A percentile compares a stretch with the other conserved stretches of the same genome.
phyloP scores from a whole-genome alignment of 2,888 invertebrate genomes.

The Notocelia uddmanniana region DNA sequence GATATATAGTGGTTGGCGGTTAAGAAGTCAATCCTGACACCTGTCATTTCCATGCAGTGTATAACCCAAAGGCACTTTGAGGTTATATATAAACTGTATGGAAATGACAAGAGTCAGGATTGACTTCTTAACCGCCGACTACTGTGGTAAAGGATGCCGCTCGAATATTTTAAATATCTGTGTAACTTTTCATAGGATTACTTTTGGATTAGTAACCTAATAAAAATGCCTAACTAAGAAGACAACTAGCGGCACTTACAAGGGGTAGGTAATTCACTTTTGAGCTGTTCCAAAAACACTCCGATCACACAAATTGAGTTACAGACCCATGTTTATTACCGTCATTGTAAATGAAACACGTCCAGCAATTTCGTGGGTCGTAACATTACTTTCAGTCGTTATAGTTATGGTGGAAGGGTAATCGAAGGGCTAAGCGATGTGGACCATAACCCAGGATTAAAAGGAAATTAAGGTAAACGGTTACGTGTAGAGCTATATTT shows the following conservation, averaged over 20 bases:
- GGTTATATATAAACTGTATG: too few relatives aligned
- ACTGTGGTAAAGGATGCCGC: too few relatives aligned
- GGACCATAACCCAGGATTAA: conserved; percentile 16
- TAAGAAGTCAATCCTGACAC: too few relatives aligned
- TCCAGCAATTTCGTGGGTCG: conserved; percentile 14
- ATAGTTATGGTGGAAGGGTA: conserved; percentile 21
- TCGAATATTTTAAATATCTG: too few relatives aligned
- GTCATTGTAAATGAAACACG: conserved; percentile 29
- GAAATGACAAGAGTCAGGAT: too few relatives aligned
- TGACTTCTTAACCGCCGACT: too few relatives aligned
- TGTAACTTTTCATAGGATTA: too few relatives aligned
- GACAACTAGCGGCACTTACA: background rate
- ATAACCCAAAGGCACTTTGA: too few relatives aligned
- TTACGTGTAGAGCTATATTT: background rate
- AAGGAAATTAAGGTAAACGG: background rate
- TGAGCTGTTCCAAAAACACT: background rate
- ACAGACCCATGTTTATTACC: conserved; percentile 33
- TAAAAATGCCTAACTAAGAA: background rate
- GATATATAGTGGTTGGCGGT: too few relatives aligned
- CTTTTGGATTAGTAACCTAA: background rate
- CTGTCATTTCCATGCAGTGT: too few relatives aligned
- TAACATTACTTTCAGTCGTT: conserved; percentile 26
- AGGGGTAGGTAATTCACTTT: background rate
- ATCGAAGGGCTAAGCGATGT: conserved; percentile 16
- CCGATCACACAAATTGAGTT: conserved; percentile 5